Base-by-base conservation (phyloP, 2,797 vertebrate species). In the Vultur gryphus region DNA sequence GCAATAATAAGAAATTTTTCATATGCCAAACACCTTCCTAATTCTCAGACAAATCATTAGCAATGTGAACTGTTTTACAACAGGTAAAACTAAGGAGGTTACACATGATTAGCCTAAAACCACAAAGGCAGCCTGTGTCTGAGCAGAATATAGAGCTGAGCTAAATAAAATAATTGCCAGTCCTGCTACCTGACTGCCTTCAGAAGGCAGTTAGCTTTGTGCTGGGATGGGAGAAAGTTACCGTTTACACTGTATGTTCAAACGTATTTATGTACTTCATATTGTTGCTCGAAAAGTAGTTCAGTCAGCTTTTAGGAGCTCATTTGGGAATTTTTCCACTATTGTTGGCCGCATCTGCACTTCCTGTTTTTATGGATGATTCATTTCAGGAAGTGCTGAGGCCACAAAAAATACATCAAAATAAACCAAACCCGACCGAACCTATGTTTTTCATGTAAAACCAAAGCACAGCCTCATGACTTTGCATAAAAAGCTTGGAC, bases 351-450 rank as follows among this genome's bases (percentile, higher is more conserved):
- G 1, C 17, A 2, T 83, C 64, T 78, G 67, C 11, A 21, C 88
- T 94, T 97, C 94, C 92, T 93, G 86, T 84, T 97, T 96, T 96
- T 87, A 51, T 18, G n/a, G 70, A 87, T 83, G 39, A 71, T 83
- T 87, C 16, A 0, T 64, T 89, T 81, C 95, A 72, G 76, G 61
- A 96, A 93, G 21, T 31, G 67, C 41, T 14, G 4, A 78, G 75
- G 43, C 21, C 48, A 66, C 48, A 83, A 67, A 95, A 67, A 96
- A 70, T 72, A 43, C 43, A 59, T 66, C 62, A 79, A 80, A 95
- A 82, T 71, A 90, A 94, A 49, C 35, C 61, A 64, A 92, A 81
- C 28, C 4, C 10, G 8, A n/a, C 17, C 0, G 0, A 90, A 44
- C 16, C 4, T 52, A 41, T 59, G 21, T n/a, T 95, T 89, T 87